phyloP scores from a whole-genome alignment of 37 sponge, comb jelly and placozoan species.

The Amphimedon queenslandica region DNA sequence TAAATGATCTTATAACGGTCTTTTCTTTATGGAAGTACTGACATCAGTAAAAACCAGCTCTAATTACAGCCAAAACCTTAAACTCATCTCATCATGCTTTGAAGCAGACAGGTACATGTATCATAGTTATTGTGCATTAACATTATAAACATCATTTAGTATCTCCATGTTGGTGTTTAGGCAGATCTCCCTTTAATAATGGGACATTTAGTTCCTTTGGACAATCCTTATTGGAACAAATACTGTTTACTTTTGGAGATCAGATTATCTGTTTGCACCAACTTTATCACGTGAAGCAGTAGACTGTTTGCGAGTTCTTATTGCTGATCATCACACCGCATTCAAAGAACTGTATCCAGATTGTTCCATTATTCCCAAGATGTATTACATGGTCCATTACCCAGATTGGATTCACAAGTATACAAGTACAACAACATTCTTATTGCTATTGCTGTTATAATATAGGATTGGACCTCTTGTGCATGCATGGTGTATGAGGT shows the following conservation, averaged over 20 bases:
- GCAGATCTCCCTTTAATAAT: constrained; percentile 53
- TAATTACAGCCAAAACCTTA: constrained; percentile 13
- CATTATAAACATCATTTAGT: constrained; percentile 12
- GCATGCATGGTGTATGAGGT: constrained; percentile 64
- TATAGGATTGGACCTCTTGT: constrained; percentile 56
- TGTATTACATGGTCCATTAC: constrained; percentile 60
- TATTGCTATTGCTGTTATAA: background rate
- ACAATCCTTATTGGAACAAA: constrained; percentile 36
- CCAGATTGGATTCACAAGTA: constrained; percentile 46
- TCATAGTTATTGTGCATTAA: background rate
- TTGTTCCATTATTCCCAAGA: constrained; percentile 32
- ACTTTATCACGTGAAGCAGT: constrained; percentile 9
- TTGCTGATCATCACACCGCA: constrained; percentile 21
- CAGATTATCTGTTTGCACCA: constrained; percentile 46
- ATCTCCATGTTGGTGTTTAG: constrained; percentile 54
- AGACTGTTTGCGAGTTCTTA: constrained; percentile 9
- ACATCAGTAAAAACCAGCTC: constrained; percentile 16
- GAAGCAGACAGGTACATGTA: constrained; percentile 27
- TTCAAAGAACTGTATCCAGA: constrained; percentile 49
- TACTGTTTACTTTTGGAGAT: constrained; percentile 37
- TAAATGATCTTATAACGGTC: background rate
- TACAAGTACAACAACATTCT: background rate
- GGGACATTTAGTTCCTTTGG: constrained; percentile 41
- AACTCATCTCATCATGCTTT: constrained; percentile 8
- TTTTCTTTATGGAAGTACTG: constrained; percentile 2